These are phyloP conservation scores for Coregonus sp. DNA, from an alignment of 2,797 vertebrate genomes.

Conservation along the genomic window DNA sequence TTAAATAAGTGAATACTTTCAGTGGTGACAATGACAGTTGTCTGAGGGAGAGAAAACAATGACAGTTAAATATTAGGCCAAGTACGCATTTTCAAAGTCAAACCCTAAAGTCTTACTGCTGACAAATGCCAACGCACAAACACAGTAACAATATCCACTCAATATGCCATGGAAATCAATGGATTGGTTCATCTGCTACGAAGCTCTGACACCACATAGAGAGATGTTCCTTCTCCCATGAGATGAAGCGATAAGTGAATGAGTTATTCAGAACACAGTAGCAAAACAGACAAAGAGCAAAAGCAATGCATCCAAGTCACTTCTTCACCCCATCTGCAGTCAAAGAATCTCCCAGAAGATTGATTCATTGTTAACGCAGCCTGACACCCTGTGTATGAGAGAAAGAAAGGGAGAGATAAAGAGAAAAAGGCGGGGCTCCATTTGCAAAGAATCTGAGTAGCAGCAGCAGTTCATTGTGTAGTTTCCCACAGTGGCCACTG, in stretches of 20 bases:
- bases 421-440: conserved; percentile 74
- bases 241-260: conserved; percentile 79
- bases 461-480: conserved; percentile 66
- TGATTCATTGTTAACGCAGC: conserved; percentile 85
- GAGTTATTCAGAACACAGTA: conserved; percentile 76
- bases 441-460: conserved; percentile 76
- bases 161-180: conserved; percentile 25
- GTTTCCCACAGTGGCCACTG: conserved; percentile 76
- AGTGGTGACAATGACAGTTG: not conserved
- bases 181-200: conserved; percentile 36
- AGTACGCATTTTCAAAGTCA: not conserved
- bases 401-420: conserved; percentile 76
- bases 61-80: too few species aligned
- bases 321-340: conserved; percentile 81
- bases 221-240: conserved; percentile 57
- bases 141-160: not conserved
- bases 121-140: not conserved
- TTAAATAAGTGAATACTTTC: not conserved
- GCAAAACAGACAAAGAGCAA: conserved; percentile 71
- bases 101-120: not conserved
- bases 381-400: conserved; percentile 77
- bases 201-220: conserved; percentile 35
- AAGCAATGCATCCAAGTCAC: conserved; percentile 72
- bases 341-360: conserved; percentile 82
- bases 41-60: too few species aligned